Evolutionary conservation across 2,888 invertebrate species (phyloP).

Genomic region (Prosapia bicincta): DNA sequence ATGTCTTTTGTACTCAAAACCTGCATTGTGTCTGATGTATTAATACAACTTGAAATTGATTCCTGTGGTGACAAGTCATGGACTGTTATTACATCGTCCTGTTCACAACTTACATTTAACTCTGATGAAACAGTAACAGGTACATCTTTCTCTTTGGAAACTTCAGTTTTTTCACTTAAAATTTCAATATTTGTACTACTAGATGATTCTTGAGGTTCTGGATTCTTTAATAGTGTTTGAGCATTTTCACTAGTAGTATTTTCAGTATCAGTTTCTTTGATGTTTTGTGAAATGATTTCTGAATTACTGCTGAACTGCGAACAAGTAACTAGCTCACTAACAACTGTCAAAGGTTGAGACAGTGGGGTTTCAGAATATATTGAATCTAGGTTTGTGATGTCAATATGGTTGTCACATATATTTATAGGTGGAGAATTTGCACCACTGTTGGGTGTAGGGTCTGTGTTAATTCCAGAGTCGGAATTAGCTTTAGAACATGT

Average conservation of each 20-base stretch:
- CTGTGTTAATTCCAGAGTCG: constrained; percentile 38
- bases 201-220: neutral
- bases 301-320: neutral
- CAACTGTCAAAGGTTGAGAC: neutral
- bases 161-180: neutral
- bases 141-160: neutral
- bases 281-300: neutral
- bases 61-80: constrained; percentile 19
- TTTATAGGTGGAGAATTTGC: constrained; percentile 29
- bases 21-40: neutral
- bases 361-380: neutral
- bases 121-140: neutral
- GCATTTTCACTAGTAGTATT: neutral
- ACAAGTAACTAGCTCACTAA: neutral
- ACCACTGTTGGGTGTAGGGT: constrained; percentile 35
- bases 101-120: neutral
- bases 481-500: constrained; percentile 36
- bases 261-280: neutral
- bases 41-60: constrained; percentile 12
- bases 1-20: neutral
- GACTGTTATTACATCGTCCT: neutral
- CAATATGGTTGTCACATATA: neutral
- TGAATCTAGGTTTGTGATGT: neutral
- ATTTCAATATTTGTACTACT: neutral
- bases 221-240: neutral